Conservation (phyloP, 2,888 invertebrate genomes). For the Odontocerum albicorne region DNA sequence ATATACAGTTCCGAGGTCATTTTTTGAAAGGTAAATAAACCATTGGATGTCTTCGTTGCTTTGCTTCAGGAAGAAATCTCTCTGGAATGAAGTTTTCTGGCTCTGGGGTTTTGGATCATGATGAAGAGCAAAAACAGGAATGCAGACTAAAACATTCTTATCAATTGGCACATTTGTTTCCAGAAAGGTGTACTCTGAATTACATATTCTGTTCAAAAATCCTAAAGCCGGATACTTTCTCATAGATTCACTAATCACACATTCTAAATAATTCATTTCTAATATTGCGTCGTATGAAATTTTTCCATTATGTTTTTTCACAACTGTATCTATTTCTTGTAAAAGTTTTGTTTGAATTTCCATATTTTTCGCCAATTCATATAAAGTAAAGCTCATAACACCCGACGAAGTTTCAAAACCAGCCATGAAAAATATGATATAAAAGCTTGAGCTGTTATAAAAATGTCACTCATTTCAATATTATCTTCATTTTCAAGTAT, state of each 20-base stretch:
- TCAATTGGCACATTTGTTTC: conserved; percentile 44
- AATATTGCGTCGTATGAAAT: conserved; percentile 46
- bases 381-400: conserved; percentile 44
- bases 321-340: conserved; percentile 41
- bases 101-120: conserved; percentile 21
- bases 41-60: conserved; percentile 18
- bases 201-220: conserved; percentile 44
- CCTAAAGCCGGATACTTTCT: conserved; percentile 50
- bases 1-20: conserved; percentile 19
- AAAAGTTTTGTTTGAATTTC: conserved; percentile 45
- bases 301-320: conserved; percentile 41
- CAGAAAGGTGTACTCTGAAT: conserved; percentile 43
- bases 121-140: conserved; percentile 18
- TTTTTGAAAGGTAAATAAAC: conserved; percentile 12
- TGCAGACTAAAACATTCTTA: conserved; percentile 42
- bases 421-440: conserved; percentile 48
- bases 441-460: conserved; percentile 48
- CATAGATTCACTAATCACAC: conserved; percentile 50
- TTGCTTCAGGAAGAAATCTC: conserved; percentile 8
- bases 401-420: conserved; percentile 52
- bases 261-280: conserved; percentile 47
- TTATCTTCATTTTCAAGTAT: conserved; percentile 6
- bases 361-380: conserved; percentile 45
- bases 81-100: conserved; percentile 20
- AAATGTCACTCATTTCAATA: conserved; percentile 42